Percentiles rank a stretch among this genome's conserved stretches.
Evolutionary conservation across 2,888 invertebrate species (phyloP).

Genomic region (Rhimphoctona megacephalus): DNA sequence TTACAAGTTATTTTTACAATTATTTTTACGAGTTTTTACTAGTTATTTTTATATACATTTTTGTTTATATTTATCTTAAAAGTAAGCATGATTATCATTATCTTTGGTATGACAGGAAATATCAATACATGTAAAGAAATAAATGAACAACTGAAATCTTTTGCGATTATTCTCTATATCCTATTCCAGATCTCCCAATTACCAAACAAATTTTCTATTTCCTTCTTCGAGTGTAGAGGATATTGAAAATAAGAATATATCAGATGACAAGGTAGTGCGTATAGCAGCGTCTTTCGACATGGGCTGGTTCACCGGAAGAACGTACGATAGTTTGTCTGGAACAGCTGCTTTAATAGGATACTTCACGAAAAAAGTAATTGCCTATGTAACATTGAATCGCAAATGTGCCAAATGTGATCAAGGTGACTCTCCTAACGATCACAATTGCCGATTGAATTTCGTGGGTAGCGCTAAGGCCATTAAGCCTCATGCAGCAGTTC

Average conservation of each 20-base stretch:
- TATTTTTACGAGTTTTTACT: background rate
- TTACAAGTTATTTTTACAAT: background rate
- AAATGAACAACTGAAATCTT: no score
- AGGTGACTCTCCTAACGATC: slow-evolving; percentile 63
- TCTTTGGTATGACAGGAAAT: background rate
- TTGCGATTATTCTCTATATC: no score
- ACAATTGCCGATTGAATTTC: slow-evolving; percentile 73
- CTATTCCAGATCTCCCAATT: no score
- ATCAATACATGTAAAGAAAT: background rate
- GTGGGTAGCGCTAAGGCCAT: slow-evolving; percentile 71
- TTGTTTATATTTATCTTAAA: background rate
- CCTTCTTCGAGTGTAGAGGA: no score
- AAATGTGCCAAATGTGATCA: no score
- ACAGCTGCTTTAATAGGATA: no score
- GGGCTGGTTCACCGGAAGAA: slow-evolving; percentile 68
- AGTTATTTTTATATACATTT: background rate
- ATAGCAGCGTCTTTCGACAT: slow-evolving; percentile 69
- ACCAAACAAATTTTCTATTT: no score
- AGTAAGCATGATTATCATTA: background rate
- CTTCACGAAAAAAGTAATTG: no score
- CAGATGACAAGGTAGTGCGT: slow-evolving; percentile 47
- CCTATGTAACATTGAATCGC: no score
- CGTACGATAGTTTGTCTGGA: slow-evolving; percentile 72
- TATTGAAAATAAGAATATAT: no score
- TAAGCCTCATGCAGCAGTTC: slow-evolving; percentile 70